phyloP scores from a whole-genome alignment of 2,113 vertebrate genomes.

The Crocuta crocuta region DNA sequence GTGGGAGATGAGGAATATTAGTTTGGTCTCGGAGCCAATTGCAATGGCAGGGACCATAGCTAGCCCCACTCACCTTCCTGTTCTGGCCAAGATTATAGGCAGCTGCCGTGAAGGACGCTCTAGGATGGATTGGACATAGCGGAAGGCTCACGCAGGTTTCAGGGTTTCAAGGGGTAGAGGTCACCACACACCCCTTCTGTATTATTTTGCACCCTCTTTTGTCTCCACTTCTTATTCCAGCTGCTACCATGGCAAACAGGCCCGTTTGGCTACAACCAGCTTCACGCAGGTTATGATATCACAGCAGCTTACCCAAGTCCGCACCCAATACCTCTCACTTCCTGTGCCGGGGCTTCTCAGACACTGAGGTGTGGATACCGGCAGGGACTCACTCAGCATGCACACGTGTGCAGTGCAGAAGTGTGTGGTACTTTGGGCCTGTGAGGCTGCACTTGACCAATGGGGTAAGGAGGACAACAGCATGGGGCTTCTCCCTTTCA shows the following conservation, averaged over 20 bases:
- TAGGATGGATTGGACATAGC: background rate
- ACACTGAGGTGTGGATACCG: no score
- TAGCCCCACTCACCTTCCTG: background rate
- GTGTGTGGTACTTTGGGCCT: no score
- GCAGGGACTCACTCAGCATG: background rate
- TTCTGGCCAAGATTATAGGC: background rate
- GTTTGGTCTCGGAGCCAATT: background rate
- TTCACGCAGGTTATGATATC: background rate
- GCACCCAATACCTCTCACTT: background rate
- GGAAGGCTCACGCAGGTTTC: background rate
- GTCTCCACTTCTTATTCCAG: background rate
- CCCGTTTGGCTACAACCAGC: background rate
- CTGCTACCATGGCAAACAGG: background rate
- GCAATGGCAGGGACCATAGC: background rate
- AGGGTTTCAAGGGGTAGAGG: background rate
- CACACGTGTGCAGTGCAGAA: background rate
- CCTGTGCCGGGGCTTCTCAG: background rate
- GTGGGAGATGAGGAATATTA: background rate
- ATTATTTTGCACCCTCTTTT: background rate
- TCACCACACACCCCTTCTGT: background rate
- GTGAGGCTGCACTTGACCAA: background rate
- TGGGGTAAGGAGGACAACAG: background rate
- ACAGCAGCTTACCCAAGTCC: background rate
- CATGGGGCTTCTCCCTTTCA: background rate
- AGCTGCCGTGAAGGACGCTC: background rate